These are phyloP conservation scores for Orchestia grillus DNA, from an alignment of 1,140 invertebrate species.

Conservation along the genomic window DNA sequence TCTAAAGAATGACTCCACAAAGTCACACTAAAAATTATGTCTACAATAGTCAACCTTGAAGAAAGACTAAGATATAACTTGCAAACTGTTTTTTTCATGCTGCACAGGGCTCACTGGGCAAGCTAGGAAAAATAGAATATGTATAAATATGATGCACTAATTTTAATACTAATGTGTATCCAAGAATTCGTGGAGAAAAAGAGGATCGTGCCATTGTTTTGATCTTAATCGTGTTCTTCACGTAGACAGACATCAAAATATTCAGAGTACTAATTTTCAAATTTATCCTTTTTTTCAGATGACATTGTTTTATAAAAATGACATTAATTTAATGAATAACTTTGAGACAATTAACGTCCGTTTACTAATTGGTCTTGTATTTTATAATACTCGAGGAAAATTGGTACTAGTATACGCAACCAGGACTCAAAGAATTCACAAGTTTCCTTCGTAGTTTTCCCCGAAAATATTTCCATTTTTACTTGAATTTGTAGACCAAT, in stretches of 20 bases:
- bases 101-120: neutral
- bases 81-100: neutral
- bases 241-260: neutral
- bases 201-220: neutral
- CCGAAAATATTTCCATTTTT: neutral
- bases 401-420: neutral
- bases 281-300: neutral
- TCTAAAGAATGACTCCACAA: too few species aligned
- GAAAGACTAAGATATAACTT: neutral
- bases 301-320: neutral
- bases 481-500: neutral
- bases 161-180: neutral
- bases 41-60: too few species aligned
- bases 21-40: neutral
- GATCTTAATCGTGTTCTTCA: neutral
- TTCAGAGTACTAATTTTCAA: neutral
- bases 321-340: neutral
- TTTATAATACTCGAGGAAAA: neutral
- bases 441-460: too few species aligned
- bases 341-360: neutral
- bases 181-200: neutral
- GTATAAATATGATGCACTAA: neutral
- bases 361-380: neutral
- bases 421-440: neutral
- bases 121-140: neutral